Evolutionary conservation across 1,140 invertebrate genomes (phyloP).

Genomic region (Caenorhabditis tropicalis): DNA sequence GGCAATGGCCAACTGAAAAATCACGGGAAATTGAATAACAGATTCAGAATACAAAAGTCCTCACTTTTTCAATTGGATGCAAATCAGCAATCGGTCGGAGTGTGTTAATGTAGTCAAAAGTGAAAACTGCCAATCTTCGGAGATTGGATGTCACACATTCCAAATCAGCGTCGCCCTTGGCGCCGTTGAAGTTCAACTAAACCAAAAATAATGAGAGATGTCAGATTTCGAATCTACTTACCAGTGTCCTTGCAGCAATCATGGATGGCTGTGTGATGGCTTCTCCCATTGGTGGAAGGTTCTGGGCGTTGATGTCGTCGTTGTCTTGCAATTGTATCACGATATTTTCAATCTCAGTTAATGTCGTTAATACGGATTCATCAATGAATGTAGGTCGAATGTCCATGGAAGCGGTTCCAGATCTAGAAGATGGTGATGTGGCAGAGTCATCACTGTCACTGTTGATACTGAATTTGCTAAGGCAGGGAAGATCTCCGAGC

Average conservation of each 20-base stretch:
- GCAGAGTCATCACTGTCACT: conserved; percentile 37
- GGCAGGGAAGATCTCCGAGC: conserved; percentile 51
- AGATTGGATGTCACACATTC: conserved; percentile 54
- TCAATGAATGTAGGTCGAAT: conserved; percentile 32
- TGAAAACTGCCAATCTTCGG: conserved; percentile 64
- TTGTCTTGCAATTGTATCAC: conserved; percentile 55
- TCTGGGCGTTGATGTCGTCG: background rate
- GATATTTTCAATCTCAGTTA: conserved; percentile 65
- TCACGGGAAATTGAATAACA: background rate
- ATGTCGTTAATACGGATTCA: conserved; percentile 58
- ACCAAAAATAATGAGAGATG: conserved; percentile 49
- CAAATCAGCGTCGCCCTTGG: conserved; percentile 38
- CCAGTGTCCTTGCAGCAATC: conserved; percentile 52
- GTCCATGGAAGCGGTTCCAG: conserved; percentile 48
- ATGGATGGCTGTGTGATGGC: conserved; percentile 57
- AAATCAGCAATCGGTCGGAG: conserved; percentile 71
- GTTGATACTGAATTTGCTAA: conserved; percentile 26
- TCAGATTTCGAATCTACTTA: background rate
- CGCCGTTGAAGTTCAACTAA: conserved; percentile 64
- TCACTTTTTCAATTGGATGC: conserved; percentile 63
- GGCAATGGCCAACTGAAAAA: conserved; percentile 55
- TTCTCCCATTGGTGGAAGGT: conserved; percentile 54
- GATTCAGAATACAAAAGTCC: background rate
- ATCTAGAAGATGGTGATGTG: conserved; percentile 46
- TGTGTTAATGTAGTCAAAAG: conserved; percentile 71